phyloP scores from a whole-genome alignment of 1,140 invertebrate genomes.

The Hesperophylax magnus region DNA sequence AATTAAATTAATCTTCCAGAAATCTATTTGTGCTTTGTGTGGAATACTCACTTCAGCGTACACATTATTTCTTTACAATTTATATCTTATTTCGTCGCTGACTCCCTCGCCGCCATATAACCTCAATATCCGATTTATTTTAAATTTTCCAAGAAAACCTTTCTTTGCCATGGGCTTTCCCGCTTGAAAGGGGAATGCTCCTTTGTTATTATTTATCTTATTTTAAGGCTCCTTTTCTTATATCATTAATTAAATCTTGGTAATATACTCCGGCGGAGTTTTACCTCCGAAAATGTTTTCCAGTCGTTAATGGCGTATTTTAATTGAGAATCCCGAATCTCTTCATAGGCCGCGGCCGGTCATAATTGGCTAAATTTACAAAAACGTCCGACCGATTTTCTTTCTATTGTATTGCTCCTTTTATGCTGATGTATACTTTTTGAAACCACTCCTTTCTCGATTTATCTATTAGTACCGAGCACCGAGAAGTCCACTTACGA shows the following conservation, averaged over 20 bases:
- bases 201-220: conserved; percentile 38
- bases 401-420: background rate
- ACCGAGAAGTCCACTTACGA: too few relatives aligned
- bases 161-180: conserved; percentile 1
- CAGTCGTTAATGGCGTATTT: conserved; percentile 18
- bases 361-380: conserved; percentile 29
- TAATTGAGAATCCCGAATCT: conserved; percentile 18
- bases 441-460: too few relatives aligned
- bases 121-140: conserved; percentile 22
- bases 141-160: conserved; percentile 1
- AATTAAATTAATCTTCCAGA: conserved; percentile 25
- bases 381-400: conserved; percentile 21
- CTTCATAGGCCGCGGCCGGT: background rate
- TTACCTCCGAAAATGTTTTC: conserved; percentile 26
- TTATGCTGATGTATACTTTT: too few relatives aligned
- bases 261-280: conserved; percentile 12
- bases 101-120: conserved; percentile 5
- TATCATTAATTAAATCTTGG: conserved; percentile 41
- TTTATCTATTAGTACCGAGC: too few relatives aligned
- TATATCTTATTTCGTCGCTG: background rate
- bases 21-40: conserved; percentile 21
- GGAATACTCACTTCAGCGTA: background rate
- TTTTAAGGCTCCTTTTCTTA: conserved; percentile 38
- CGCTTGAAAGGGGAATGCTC: conserved; percentile 1
- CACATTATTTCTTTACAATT: conserved; percentile 27